Evolutionary conservation across 1,140 invertebrate species (phyloP).

Genomic region (Drosophila parvula): DNA sequence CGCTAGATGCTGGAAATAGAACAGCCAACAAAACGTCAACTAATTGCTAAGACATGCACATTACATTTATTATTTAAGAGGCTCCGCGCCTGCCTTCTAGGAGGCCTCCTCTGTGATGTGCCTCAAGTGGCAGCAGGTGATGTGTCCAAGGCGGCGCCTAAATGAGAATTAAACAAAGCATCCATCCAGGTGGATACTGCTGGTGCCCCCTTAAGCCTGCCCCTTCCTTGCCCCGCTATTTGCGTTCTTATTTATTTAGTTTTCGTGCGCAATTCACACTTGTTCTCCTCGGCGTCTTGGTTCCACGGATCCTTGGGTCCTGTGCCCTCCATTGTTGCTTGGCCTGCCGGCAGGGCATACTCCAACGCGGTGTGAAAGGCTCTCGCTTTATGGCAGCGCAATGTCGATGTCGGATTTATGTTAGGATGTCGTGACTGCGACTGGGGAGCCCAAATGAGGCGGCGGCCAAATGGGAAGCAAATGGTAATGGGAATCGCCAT

Average conservation of each 20-base stretch:
- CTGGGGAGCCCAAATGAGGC: conserved; percentile 30
- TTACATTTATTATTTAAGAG: conserved; percentile 65
- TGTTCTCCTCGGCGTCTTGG: conserved; percentile 33
- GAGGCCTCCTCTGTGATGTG: conserved; percentile 31
- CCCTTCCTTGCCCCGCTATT: conserved; percentile 6
- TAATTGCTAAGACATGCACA: conserved; percentile 61
- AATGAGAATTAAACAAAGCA: conserved; percentile 80
- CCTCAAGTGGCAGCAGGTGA: conserved; percentile 41
- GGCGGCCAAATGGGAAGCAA: conserved; percentile 32
- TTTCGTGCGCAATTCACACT: conserved; percentile 56
- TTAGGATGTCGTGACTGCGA: conserved; percentile 69
- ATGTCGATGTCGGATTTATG: conserved; percentile 67
- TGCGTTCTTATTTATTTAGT: conserved; percentile 62
- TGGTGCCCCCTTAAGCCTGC: not conserved
- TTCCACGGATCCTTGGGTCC: conserved; percentile 32
- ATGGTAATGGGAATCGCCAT: conserved; percentile 49
- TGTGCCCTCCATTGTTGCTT: conserved; percentile 39
- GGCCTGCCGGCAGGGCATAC: conserved; percentile 21
- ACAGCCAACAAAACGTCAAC: conserved; percentile 38
- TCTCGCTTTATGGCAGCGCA: conserved; percentile 39
- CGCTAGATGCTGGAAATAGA: conserved; percentile 41
- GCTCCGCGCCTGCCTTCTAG: conserved; percentile 29
- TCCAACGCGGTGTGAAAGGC: conserved; percentile 16
- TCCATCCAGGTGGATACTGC: conserved; percentile 25
- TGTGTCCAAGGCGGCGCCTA: conserved; percentile 52